Evolutionary conservation across 92 coral and sea anemone genomes (phyloP), one percentile per base, ranked within the genome.

Genomic region (Porites cylindrica): DNA sequence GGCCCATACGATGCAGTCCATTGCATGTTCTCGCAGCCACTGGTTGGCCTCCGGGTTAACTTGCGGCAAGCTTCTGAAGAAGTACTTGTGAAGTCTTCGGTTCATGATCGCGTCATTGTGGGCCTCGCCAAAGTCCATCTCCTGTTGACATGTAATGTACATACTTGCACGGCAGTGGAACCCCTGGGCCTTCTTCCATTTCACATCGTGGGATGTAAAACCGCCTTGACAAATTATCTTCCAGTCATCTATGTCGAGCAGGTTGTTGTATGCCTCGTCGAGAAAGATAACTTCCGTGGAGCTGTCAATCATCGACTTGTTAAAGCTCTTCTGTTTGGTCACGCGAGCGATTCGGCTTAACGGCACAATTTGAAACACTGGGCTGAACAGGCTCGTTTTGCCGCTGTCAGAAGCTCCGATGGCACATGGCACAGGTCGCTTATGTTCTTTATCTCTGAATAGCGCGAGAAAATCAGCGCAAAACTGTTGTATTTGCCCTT

Each of bases 321-420:
- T 86, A 18, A 86, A 87, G 21, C 63, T 43, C 51, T 23, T 79
- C 84, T 86, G 90, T 38, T 87, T 80, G 11, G 85, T 87, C 18
- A 80, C 74, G n/a, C 52, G 69, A 13, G 73, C 80, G 24, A 87
- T 79, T 13, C 63, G 71, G 38, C 47, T 12, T 9, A 61, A 61
- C 7, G 60, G 76, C 18, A 78, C 17, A 5, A 86, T 24, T 10
- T 70, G 76, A 14, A 85, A 66, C n/a, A 85, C 24, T 18, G 32
- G 70, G 2, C 59, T 54, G 58, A 88, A 91, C 21, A 91, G 68
- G 50, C 94, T 91, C 2, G 89, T 88, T 75, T 87, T 88, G 0
- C 91, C 89, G 20, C 92, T 91, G 75, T 82, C 80, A 0, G 94
- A 54, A 7, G 85, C 75, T 1, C 94, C 92, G n/a, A 83, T 88